A percentile compares a stretch with the other conserved stretches of the same genome.
Evolutionary conservation across 2,797 vertebrate species (phyloP).

Genomic region (Aulostomus chinensis): DNA sequence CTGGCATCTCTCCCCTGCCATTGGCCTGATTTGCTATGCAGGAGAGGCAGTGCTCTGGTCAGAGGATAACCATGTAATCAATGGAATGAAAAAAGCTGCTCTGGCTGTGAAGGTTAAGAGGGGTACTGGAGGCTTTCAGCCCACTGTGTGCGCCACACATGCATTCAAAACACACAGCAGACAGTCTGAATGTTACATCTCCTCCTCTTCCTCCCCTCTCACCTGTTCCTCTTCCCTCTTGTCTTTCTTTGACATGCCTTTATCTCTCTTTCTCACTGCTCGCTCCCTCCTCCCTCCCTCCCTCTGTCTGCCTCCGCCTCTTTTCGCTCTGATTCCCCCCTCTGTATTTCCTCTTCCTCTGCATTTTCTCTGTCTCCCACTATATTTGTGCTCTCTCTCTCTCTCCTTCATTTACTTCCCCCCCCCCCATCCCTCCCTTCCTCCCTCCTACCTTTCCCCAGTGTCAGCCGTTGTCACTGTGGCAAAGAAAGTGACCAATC

Average conservation of each 20-base stretch:
- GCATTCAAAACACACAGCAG: slow-evolving; percentile 50
- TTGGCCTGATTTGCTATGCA: slow-evolving; percentile 72
- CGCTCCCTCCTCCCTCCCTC: slow-evolving; percentile 7
- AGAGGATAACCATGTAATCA: slow-evolving; percentile 80
- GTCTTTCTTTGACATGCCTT: slow-evolving; percentile 53
- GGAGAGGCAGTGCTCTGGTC: slow-evolving; percentile 66
- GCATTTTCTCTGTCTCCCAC: slow-evolving; percentile 45
- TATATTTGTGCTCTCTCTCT: slow-evolving; percentile 40
- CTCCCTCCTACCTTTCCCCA: slow-evolving; percentile 61
- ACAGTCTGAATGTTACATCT: slow-evolving; percentile 49
- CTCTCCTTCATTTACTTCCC: slow-evolving; percentile 39
- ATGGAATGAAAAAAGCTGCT: slow-evolving; percentile 71
- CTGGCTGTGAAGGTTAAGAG: slow-evolving; percentile 79
- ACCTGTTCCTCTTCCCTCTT: slow-evolving; percentile 55
- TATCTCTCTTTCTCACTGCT: slow-evolving; percentile 45
- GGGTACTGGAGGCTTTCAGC: slow-evolving; percentile 59
- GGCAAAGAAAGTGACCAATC: slow-evolving; percentile 75
- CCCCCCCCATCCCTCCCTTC: slow-evolving; percentile 20
- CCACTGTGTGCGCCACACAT: slow-evolving; percentile 45
- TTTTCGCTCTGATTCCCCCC: slow-evolving; percentile 48
- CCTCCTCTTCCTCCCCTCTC: slow-evolving; percentile 37
- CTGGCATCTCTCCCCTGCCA: slow-evolving; percentile 47
- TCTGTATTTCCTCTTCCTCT: slow-evolving; percentile 25
- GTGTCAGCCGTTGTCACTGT: slow-evolving; percentile 72
- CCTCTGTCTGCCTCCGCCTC: slow-evolving; percentile 44